These are phyloP conservation scores for Eulemur albifrons DNA, from an alignment of 2,797 vertebrate genomes.

Conservation along the genomic window DNA sequence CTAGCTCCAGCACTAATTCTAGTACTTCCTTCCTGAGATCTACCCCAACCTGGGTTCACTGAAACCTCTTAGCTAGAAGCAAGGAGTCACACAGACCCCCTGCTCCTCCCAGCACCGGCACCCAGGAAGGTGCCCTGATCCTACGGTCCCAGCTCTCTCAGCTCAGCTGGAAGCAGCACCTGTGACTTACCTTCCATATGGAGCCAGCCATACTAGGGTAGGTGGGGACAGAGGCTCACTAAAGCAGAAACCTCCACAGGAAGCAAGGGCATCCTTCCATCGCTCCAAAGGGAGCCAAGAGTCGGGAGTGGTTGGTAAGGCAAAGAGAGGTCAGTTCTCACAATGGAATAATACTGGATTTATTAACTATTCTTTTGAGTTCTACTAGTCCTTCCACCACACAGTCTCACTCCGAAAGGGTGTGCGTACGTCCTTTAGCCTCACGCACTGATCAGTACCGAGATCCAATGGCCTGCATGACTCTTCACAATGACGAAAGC, in stretches of 20 bases:
- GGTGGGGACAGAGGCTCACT: neutral
- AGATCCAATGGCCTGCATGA: neutral
- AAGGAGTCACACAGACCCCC: neutral
- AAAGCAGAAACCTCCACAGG: neutral
- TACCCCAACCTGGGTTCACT: neutral
- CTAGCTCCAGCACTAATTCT: neutral
- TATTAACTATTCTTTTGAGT: conserved; percentile 60
- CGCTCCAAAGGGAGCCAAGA: neutral
- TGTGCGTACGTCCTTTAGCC: neutral
- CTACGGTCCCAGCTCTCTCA: neutral
- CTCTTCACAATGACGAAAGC: conserved; percentile 9
- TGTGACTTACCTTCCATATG: neutral
- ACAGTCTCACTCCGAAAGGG: neutral
- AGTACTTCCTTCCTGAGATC: neutral
- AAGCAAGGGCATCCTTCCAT: neutral
- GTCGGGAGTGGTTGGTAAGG: neutral
- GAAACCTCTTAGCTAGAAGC: neutral
- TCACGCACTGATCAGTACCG: neutral
- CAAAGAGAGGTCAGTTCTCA: conserved; percentile 47
- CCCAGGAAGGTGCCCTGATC: neutral
- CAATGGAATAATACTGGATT: conserved; percentile 60
- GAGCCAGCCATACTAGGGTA: neutral
- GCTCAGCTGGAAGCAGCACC: neutral
- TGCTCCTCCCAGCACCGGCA: neutral
- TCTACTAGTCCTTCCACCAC: neutral